Conservation (phyloP, 2,113 vertebrate genomes). For the Otocyon megalotis region DNA sequence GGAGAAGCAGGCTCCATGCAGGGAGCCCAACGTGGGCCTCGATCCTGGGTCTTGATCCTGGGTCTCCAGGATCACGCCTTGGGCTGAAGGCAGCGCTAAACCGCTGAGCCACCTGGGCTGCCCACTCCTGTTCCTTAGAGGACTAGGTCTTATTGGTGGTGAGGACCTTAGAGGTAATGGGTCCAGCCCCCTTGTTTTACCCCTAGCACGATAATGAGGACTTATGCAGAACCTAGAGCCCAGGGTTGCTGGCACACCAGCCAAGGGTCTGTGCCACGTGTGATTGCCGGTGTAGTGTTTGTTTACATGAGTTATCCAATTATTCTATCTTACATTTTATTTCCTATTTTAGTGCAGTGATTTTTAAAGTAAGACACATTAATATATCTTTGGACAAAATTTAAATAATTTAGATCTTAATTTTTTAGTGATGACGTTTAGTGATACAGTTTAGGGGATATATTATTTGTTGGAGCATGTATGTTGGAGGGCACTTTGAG, state of each 20-base stretch:
- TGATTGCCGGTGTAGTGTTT: background rate
- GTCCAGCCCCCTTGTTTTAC: background rate
- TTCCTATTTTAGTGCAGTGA: background rate
- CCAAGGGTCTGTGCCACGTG: background rate
- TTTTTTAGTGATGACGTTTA: conserved; percentile 29
- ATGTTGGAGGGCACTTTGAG: background rate
- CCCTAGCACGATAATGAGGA: background rate
- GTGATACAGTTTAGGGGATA: background rate
- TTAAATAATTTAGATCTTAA: background rate
- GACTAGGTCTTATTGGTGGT: background rate
- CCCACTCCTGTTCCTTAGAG: background rate
- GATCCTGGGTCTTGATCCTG: too few species aligned
- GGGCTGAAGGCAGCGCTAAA: too few species aligned
- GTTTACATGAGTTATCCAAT: background rate
- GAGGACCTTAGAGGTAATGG: background rate
- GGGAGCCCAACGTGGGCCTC: too few species aligned
- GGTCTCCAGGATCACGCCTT: too few species aligned
- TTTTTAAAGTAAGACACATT: conserved; percentile 21
- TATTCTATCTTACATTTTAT: background rate
- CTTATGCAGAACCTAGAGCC: background rate
- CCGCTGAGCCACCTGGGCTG: too few species aligned
- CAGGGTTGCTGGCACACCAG: background rate
- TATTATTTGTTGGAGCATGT: background rate
- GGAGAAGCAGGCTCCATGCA: too few species aligned
- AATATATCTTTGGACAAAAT: conserved; percentile 8